Evolutionary conservation across 2,888 invertebrate genomes (phyloP).

Genomic region (Lagria hirta): DNA sequence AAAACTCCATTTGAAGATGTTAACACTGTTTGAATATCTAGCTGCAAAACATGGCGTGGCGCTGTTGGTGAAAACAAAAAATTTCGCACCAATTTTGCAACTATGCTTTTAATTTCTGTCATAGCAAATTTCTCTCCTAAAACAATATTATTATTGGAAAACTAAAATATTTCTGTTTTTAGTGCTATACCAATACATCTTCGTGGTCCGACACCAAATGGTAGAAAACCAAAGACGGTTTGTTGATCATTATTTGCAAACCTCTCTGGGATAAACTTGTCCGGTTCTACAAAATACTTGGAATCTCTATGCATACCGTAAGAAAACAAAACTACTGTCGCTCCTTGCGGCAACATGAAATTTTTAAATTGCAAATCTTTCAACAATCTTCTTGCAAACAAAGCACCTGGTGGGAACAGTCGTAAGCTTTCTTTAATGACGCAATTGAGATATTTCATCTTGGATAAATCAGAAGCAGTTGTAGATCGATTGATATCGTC

Average conservation of each 20-base stretch:
- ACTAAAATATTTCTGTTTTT: not conserved
- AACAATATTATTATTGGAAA: conserved; percentile 6
- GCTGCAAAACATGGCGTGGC: conserved; percentile 49
- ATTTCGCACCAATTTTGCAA: conserved; percentile 57
- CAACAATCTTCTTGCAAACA: conserved; percentile 52
- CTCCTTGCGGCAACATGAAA: conserved; percentile 46
- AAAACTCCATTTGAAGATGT: conserved; percentile 44
- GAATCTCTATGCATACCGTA: conserved; percentile 56
- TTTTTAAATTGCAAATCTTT: conserved; percentile 46
- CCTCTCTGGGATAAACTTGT: conserved; percentile 59
- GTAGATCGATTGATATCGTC: conserved; percentile 16
- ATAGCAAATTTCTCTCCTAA: conserved; percentile 55
- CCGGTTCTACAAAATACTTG: conserved; percentile 58
- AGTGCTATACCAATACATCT: conserved; percentile 59
- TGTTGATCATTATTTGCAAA: conserved; percentile 52
- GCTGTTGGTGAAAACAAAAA: conserved; percentile 47
- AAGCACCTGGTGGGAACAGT: conserved; percentile 58
- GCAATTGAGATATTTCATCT: conserved; percentile 36
- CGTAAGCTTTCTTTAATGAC: conserved; percentile 45
- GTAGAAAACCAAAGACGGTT: conserved; percentile 59
- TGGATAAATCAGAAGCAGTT: conserved; percentile 27
- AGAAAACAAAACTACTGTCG: conserved; percentile 53
- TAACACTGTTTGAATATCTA: conserved; percentile 55
- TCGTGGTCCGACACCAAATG: conserved; percentile 66
- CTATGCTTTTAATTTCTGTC: conserved; percentile 58